Evolutionary conservation across 2,113 vertebrate genomes (phyloP).

Genomic region (Steatornis caripensis): DNA sequence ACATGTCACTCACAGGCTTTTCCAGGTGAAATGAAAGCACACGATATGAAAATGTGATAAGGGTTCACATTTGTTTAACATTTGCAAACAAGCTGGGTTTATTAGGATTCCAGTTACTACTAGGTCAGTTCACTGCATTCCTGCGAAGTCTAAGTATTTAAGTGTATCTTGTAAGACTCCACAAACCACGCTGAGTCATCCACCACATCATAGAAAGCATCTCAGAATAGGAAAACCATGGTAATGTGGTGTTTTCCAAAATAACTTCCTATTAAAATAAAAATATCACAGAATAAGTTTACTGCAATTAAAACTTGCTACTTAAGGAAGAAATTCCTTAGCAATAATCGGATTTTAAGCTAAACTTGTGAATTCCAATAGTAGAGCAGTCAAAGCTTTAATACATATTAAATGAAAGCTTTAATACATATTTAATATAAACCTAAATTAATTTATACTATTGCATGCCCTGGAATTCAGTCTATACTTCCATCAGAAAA

Average conservation of each 20-base stretch:
- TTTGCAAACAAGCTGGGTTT: slow-evolving; percentile 35
- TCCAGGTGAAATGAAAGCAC: slow-evolving; percentile 23
- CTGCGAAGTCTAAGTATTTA: slow-evolving; percentile 32
- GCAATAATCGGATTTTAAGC: neutral
- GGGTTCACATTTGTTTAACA: slow-evolving; percentile 17
- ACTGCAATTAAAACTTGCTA: slow-evolving; percentile 6
- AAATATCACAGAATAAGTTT: neutral
- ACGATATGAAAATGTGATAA: neutral
- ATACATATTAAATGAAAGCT: neutral
- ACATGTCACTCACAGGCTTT: slow-evolving; percentile 1
- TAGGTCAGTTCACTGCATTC: neutral
- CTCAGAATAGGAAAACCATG: slow-evolving; percentile 18
- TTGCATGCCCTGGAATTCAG: neutral
- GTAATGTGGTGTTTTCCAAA: slow-evolving; percentile 1
- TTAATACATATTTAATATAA: neutral
- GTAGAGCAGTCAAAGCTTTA: neutral
- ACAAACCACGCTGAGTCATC: slow-evolving; percentile 25
- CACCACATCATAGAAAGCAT: neutral
- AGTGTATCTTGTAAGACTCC: slow-evolving; percentile 11
- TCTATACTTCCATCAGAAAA: neutral
- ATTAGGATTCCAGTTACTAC: slow-evolving; percentile 27
- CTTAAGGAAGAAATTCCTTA: slow-evolving; percentile 22
- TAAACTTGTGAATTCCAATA: slow-evolving; percentile 31
- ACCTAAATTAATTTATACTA: neutral
- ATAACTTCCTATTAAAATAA: slow-evolving; percentile 39